Evolutionary conservation across 2,888 invertebrate genomes (phyloP).

Genomic region (Euzophera pinguis): DNA sequence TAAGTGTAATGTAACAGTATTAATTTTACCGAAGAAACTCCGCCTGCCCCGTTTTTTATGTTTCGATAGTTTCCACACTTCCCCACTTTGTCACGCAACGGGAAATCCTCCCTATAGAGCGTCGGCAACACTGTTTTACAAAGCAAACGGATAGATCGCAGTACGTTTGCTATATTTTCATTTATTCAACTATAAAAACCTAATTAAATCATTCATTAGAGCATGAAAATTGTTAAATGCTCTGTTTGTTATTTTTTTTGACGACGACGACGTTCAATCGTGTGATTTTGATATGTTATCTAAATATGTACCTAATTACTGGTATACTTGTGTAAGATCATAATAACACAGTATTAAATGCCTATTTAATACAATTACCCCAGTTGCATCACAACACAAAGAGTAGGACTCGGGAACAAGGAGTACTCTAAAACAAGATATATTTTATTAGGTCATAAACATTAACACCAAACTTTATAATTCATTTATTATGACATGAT

Average conservation of each 20-base stretch:
- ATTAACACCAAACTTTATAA: too few species aligned
- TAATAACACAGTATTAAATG: too few species aligned
- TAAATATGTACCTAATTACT: not conserved
- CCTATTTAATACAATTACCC: too few species aligned
- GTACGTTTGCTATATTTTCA: not conserved
- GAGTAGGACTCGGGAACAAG: too few species aligned
- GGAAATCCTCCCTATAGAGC: constrained; percentile 31
- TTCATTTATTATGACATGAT: too few species aligned
- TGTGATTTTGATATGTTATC: not conserved
- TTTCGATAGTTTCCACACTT: constrained; percentile 21
- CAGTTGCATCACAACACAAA: too few species aligned
- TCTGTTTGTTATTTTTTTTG: not conserved
- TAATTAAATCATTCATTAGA: too few species aligned
- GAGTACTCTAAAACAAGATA: too few species aligned
- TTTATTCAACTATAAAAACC: too few species aligned
- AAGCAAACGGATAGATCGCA: constrained; percentile 5
- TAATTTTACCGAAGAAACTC: not conserved
- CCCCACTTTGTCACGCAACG: constrained; percentile 31
- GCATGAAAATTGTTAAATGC: not conserved
- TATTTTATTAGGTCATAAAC: too few species aligned
- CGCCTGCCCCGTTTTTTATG: constrained; percentile 12
- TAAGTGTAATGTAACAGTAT: not conserved
- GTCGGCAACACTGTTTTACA: constrained; percentile 20
- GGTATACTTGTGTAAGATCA: not conserved
- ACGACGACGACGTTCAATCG: not conserved